Conservation (phyloP, 2,797 vertebrate genomes). For the Danio choprae region DNA sequence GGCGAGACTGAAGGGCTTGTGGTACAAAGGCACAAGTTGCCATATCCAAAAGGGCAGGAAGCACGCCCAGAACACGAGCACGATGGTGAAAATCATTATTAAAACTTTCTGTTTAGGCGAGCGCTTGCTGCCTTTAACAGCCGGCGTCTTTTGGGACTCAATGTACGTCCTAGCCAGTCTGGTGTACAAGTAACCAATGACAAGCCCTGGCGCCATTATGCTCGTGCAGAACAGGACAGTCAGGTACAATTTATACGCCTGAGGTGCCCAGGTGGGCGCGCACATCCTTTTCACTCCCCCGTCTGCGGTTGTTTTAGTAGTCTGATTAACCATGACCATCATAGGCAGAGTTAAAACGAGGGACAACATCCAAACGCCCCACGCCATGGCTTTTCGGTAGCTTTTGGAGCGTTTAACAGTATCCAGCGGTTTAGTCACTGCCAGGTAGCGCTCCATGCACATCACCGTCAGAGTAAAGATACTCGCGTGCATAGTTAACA, state of each 20-base stretch:
- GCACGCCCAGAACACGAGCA: conserved; percentile 92
- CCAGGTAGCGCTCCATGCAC: conserved; percentile 91
- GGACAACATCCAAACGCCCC: conserved; percentile 86
- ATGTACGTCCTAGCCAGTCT: conserved; percentile 87
- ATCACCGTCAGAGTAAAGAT: conserved; percentile 92
- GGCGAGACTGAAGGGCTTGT: conserved; percentile 80
- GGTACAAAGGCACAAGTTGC: conserved; percentile 90
- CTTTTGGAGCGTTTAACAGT: conserved; percentile 82
- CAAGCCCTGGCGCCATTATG: conserved; percentile 89
- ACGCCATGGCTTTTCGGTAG: conserved; percentile 83
- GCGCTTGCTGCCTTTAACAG: conserved; percentile 76
- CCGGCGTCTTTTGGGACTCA: conserved; percentile 83
- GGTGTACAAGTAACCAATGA: conserved; percentile 89
- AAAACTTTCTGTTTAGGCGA: conserved; percentile 90
- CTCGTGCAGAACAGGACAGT: conserved; percentile 91
- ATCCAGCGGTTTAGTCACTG: conserved; percentile 88
- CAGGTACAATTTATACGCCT: conserved; percentile 87
- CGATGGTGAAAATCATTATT: conserved; percentile 91
- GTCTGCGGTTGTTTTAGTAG: conserved; percentile 71
- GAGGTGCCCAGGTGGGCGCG: conserved; percentile 85
- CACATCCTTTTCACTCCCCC: conserved; percentile 86
- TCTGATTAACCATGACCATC: conserved; percentile 89
- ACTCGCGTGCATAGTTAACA: conserved; percentile 95
- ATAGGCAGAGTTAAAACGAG: conserved; percentile 87
- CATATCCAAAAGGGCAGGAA: conserved; percentile 94